Conservation (phyloP, 2,113 vertebrate genomes). For the Hypocryptadius cinnamomeus region DNA sequence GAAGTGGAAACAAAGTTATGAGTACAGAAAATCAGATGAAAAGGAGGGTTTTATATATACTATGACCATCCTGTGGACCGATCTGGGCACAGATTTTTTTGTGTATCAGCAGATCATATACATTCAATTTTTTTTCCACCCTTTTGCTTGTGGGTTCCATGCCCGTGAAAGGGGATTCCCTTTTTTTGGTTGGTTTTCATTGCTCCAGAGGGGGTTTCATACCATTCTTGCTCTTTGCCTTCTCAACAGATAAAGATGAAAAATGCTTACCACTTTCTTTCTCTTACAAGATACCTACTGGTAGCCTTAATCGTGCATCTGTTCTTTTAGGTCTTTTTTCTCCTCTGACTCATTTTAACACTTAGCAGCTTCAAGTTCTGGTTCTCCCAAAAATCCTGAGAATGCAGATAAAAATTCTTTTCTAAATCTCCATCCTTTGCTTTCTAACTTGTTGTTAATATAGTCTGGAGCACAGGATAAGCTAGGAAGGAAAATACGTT, state of each 20-base stretch:
- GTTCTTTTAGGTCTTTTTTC: not conserved
- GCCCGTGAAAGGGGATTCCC: not conserved
- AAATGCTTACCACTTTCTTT: not conserved
- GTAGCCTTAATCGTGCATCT: not conserved
- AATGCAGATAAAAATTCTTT: not conserved
- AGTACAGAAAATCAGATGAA: not conserved
- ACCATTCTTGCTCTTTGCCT: not conserved
- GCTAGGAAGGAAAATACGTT: not conserved
- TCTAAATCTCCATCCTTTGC: not conserved
- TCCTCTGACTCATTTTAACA: not conserved
- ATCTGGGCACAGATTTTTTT: not conserved
- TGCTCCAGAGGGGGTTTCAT: not conserved
- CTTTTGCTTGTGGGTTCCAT: not conserved
- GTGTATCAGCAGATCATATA: not conserved
- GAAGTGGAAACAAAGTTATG: not conserved
- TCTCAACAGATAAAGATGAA: not conserved
- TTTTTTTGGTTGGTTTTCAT: not conserved
- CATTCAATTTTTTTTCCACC: not conserved
- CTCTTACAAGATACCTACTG: not conserved
- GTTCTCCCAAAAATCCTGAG: not conserved
- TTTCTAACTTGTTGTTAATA: not conserved
- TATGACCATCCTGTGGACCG: not conserved
- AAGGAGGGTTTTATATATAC: not conserved
- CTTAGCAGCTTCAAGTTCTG: not conserved
- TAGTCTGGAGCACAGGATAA: not conserved